Conservation (phyloP, 2,888 invertebrate genomes). For the Leptothorax acervorum region DNA sequence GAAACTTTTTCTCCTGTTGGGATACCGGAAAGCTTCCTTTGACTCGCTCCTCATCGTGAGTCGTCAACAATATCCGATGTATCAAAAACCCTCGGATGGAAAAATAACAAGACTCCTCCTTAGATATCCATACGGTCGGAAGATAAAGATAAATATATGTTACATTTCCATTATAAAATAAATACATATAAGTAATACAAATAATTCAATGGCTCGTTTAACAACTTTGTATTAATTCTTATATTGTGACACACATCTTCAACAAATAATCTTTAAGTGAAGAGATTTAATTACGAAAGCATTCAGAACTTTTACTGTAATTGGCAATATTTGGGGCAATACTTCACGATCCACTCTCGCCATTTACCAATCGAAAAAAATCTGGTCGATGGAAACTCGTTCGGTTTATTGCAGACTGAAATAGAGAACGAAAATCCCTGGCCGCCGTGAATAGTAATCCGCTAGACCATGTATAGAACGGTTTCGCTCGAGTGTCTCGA, state of each 20-base stretch:
- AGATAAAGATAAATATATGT: not conserved
- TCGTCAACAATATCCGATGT: constrained; percentile 60
- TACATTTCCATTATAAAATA: not conserved
- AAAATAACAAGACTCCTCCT: not conserved
- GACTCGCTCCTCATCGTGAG: constrained; percentile 43
- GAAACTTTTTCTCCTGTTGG: constrained; percentile 22
- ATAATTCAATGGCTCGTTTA: not conserved
- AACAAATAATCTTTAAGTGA: not conserved
- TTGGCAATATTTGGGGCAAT: constrained; percentile 19
- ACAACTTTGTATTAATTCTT: not conserved
- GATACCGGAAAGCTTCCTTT: constrained; percentile 25
- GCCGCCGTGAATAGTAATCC: constrained; percentile 29
- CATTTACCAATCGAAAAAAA: constrained; percentile 31
- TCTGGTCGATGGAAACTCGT: constrained; percentile 31
- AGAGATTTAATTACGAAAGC: constrained; percentile 12
- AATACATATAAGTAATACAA: not conserved
- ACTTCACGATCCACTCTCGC: constrained; percentile 15
- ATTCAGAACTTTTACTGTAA: constrained; percentile 4
- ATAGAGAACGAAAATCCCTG: constrained; percentile 44
- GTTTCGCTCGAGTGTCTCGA: constrained; percentile 35
- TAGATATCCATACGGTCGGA: not conserved
- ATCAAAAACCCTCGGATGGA: not conserved
- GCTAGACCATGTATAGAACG: not conserved
- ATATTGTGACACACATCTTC: too few relatives aligned
- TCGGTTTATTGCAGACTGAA: constrained; percentile 41